Base-by-base conservation (phyloP, 2,113 vertebrate genomes). In the Nesogale talazaci region DNA sequence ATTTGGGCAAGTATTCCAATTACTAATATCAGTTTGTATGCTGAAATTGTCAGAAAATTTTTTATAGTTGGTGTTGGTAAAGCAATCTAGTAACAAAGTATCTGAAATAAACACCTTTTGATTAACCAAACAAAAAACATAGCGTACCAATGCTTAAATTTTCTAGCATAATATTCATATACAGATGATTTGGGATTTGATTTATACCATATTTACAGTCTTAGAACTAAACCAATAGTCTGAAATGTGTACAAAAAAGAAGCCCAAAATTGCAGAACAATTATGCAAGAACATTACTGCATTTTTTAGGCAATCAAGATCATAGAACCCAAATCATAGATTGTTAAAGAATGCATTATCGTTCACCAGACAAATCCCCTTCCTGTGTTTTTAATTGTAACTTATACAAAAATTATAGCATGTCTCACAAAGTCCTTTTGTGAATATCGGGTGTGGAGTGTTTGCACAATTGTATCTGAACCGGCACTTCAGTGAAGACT, bases 331-430 rank as follows among this genome's bases (percentile, higher is more conserved):
- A 1, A 94, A 46, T 56, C 94, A n/a, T 80, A 79, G 76, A 88
- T 95, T 95, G 94, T 90, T 89, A 97, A 96, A 96, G 5, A 95
- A 4, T 36, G 83, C 90, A 9, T 88, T 96, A 67, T 86, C 56
- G 96, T 97, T 93, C 95, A 96, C 92, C 78, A 81, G 94, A 93
- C 90, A 95, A 96, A 94, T 94, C n/a, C 65, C 79, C 88, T n/a
- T 95, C 83, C 93, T 59, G 88, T 81, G 86, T 82, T 89, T 94
- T 96, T 95, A 95, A 96, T 84, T 95, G 84, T 3, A 67, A 72
- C 72, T 81, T 93, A 4, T 5, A 97, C 25, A 96, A 86, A 96
- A 96, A 95, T 93, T 92, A 3, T 6, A 42, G 31, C 96, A 88
- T 86, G 94, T 92, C 95, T 92, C 89, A 67, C 36, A 85, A 86